Conservation (phyloP, 2,888 invertebrate species). For the Isoperla grammatica region DNA sequence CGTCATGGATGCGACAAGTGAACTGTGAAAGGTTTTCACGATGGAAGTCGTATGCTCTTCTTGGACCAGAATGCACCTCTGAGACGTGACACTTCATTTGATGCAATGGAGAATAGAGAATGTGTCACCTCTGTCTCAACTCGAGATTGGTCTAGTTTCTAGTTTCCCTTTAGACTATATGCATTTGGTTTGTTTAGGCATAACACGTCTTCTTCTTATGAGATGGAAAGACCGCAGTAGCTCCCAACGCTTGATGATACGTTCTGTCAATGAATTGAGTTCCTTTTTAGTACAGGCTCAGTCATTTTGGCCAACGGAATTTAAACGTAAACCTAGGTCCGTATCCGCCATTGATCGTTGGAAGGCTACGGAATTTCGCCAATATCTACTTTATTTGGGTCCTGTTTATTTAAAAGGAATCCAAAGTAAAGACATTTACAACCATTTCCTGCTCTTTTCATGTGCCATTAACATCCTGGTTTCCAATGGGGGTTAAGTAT, state of each 20-base stretch:
- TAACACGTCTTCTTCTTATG: slow-evolving; percentile 22
- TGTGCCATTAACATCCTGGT: too few relatives aligned
- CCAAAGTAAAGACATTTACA: slow-evolving; percentile 5
- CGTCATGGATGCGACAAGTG: slow-evolving; percentile 25
- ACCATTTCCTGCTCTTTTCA: slow-evolving; percentile 14
- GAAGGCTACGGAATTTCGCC: slow-evolving; percentile 37
- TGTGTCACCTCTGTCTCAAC: slow-evolving; percentile 17
- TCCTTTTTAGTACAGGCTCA: background rate
- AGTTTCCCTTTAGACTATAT: slow-evolving; percentile 28
- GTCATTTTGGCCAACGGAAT: slow-evolving; percentile 30
- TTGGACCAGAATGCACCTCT: background rate
- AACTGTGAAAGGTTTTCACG: background rate
- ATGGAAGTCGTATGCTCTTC: background rate
- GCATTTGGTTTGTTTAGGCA: slow-evolving; percentile 28
- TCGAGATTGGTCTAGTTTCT: slow-evolving; percentile 20
- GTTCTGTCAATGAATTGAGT: background rate
- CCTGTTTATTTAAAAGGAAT: slow-evolving; percentile 32
- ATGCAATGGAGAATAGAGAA: background rate
- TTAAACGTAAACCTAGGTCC: slow-evolving; percentile 35
- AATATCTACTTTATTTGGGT: slow-evolving; percentile 35
- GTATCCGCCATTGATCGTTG: slow-evolving; percentile 34
- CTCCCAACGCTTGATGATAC: slow-evolving; percentile 10
- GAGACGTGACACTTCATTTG: background rate
- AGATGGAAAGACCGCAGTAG: slow-evolving; percentile 25
- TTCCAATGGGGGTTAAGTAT: too few relatives aligned